phyloP scores from a whole-genome alignment of 2,113 vertebrate species.

The Pachyramphus minor region DNA sequence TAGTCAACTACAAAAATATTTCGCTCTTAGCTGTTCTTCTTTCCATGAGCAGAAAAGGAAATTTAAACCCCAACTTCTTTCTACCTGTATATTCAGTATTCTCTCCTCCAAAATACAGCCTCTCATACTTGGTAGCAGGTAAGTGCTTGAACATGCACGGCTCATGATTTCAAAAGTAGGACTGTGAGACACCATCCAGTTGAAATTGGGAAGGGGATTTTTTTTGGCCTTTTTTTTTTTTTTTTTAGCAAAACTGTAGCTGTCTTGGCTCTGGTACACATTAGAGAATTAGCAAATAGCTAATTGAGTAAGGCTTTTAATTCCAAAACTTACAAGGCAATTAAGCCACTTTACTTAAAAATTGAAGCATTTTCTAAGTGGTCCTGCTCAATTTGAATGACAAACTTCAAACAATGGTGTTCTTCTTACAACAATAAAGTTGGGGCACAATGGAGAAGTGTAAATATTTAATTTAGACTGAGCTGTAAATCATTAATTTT shows the following conservation, averaged over 20 bases:
- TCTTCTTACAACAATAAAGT: neutral
- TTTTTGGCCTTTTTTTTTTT: neutral
- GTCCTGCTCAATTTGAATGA: neutral
- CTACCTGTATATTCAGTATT: neutral
- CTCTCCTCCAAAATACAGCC: neutral
- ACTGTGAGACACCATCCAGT: neutral
- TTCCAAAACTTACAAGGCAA: neutral
- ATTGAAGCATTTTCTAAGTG: neutral
- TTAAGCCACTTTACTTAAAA: neutral
- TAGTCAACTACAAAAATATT: neutral
- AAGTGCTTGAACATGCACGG: neutral
- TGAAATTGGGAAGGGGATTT: neutral
- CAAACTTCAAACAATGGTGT: neutral
- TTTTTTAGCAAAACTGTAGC: neutral
- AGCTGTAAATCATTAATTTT: conserved; percentile 40
- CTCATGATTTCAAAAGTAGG: neutral
- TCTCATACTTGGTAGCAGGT: neutral
- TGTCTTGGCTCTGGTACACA: neutral
- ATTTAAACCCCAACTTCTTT: neutral
- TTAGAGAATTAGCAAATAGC: neutral
- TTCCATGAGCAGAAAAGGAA: neutral
- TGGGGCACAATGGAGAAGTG: neutral
- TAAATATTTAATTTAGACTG: conserved; percentile 49
- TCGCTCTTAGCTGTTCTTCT: neutral
- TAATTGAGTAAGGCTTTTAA: neutral